Conservation (phyloP, 1,140 invertebrate species). For the Sitodiplosis mosellana region DNA sequence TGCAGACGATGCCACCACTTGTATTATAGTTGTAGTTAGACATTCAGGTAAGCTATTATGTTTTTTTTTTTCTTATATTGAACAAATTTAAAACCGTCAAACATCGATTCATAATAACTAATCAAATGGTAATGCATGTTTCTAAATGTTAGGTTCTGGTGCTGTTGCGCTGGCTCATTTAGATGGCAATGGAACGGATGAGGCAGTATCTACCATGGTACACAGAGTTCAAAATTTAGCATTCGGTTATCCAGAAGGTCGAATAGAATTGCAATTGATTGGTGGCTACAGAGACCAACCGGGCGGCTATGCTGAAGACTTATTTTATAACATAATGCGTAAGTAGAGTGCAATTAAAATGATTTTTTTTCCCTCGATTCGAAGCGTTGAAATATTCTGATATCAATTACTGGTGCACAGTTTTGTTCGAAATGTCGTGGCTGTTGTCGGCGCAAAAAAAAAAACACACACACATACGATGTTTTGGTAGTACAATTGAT, state of each 20-base stretch:
- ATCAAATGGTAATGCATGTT: background rate
- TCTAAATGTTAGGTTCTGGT: conserved; percentile 47
- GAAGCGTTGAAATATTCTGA: too few species aligned
- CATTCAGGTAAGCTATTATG: conserved; percentile 82
- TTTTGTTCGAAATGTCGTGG: too few species aligned
- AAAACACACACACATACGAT: too few species aligned
- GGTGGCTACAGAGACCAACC: conserved; percentile 75
- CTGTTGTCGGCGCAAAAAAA: too few species aligned
- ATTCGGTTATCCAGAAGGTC: conserved; percentile 63
- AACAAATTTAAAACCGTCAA: background rate
- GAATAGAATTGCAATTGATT: conserved; percentile 73
- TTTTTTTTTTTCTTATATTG: background rate
- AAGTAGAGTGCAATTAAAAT: too few species aligned
- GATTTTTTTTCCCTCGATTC: too few species aligned
- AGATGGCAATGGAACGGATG: conserved; percentile 69
- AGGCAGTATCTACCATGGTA: conserved; percentile 61
- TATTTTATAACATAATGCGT: conserved; percentile 82
- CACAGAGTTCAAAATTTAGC: conserved; percentile 64
- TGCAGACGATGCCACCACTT: conserved; percentile 86
- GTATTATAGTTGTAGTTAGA: conserved; percentile 73
- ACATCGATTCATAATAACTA: too few species aligned
- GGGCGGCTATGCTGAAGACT: conserved; percentile 64
- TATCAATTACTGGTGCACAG: too few species aligned
- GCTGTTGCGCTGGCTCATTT: conserved; percentile 73
- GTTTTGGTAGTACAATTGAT: too few species aligned